A percentile compares a stretch with the other conserved stretches of the same genome.
These are phyloP conservation scores for Tachycineta bicolor DNA, from an alignment of 2,113 vertebrate species.

Conservation along the genomic window DNA sequence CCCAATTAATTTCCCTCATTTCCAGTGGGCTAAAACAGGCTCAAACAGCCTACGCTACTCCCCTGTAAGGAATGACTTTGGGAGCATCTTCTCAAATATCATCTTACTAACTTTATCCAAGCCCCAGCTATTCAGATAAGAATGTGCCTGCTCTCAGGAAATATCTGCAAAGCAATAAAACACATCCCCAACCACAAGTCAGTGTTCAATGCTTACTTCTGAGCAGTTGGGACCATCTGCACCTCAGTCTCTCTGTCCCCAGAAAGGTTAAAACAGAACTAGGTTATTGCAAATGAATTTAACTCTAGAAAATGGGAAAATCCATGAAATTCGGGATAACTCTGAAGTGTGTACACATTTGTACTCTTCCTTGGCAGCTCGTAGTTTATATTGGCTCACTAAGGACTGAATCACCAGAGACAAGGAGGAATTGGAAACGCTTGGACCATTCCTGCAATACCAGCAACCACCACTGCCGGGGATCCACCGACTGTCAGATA, in stretches of 20 bases:
- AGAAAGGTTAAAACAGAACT: neutral
- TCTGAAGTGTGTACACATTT: neutral
- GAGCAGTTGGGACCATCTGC: neutral
- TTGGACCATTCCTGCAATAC: neutral
- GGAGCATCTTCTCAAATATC: conserved; percentile 19
- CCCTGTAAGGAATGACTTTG: neutral
- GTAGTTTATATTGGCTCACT: neutral
- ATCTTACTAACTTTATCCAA: conserved; percentile 30
- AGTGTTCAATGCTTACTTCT: neutral
- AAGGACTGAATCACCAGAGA: neutral
- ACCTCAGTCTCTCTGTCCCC: neutral
- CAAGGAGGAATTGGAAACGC: neutral
- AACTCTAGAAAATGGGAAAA: neutral
- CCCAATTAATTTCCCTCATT: conserved; percentile 18
- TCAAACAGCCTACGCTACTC: neutral
- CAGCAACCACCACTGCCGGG: neutral
- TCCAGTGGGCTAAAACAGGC: neutral
- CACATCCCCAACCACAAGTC: neutral
- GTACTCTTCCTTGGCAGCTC: neutral
- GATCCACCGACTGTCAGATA: neutral
- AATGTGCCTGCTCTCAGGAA: neutral
- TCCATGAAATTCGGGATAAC: neutral
- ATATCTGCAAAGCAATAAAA: neutral
- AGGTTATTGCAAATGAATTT: neutral
- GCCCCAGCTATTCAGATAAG: conserved; percentile 10